phyloP scores from a whole-genome alignment of 35 echinoderm and acorn worm species.

The Ptychodera flava region DNA sequence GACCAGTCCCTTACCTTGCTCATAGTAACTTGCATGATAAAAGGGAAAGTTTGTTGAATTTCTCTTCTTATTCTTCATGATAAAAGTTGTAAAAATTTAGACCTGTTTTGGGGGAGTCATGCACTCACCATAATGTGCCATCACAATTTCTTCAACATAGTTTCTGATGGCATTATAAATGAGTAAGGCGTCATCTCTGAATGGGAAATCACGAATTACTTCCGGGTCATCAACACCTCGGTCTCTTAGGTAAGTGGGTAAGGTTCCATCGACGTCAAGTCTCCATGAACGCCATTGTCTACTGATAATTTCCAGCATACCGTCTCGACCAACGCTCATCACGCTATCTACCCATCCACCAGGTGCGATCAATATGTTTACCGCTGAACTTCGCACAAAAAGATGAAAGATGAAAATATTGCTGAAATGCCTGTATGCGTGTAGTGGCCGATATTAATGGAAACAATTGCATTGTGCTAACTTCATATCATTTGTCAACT shows the following conservation, averaged over 20 bases:
- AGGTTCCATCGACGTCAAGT: slow-evolving; percentile 51
- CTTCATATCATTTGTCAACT: too few species aligned
- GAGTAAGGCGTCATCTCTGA: slow-evolving; percentile 67
- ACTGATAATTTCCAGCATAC: slow-evolving; percentile 25
- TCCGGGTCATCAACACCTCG: slow-evolving; percentile 59
- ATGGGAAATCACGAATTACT: slow-evolving; percentile 51
- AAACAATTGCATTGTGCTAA: too few species aligned
- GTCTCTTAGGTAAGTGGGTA: slow-evolving; percentile 47
- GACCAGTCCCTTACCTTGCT: too few species aligned
- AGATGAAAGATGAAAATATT: slow-evolving; percentile 16
- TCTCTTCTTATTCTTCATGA: not conserved
- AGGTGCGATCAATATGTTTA: slow-evolving; percentile 30
- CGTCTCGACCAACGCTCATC: slow-evolving; percentile 36
- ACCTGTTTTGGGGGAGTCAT: slow-evolving; percentile 43
- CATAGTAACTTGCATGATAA: too few species aligned
- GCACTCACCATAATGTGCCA: slow-evolving; percentile 17
- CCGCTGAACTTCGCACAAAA: too few species aligned
- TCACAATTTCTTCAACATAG: slow-evolving; percentile 38
- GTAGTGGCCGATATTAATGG: too few species aligned
- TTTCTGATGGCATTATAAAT: slow-evolving; percentile 40
- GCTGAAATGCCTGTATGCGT: too few species aligned
- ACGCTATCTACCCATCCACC: slow-evolving; percentile 54
- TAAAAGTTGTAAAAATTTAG: not conserved
- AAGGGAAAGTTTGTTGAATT: too few species aligned
- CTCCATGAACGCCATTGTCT: slow-evolving; percentile 25